Conservation (phyloP, 2,797 vertebrate genomes). For the Acanthurus lineatus region DNA sequence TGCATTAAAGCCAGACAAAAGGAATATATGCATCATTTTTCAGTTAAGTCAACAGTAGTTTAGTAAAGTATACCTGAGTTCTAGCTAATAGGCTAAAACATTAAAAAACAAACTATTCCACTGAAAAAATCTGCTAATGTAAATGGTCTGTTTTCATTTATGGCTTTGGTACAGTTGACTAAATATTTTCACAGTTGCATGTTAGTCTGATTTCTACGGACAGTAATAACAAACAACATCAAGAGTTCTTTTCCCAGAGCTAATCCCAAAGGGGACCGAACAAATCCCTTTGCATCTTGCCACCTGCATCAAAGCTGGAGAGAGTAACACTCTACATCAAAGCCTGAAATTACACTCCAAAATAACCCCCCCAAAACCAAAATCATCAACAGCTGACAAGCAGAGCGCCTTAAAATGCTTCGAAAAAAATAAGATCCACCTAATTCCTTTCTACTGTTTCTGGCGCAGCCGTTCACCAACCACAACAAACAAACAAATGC, state of each 20-base stretch:
- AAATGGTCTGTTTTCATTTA: neutral
- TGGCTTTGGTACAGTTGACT: conserved; percentile 7
- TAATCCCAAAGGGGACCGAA: conserved; percentile 64
- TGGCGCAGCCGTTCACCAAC: conserved; percentile 26
- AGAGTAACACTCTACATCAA: conserved; percentile 57
- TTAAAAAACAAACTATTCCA: too few species aligned
- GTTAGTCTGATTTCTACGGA: conserved; percentile 56
- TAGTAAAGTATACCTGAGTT: neutral
- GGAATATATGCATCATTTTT: neutral
- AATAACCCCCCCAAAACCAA: neutral
- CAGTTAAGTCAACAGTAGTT: neutral
- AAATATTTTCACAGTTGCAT: conserved; percentile 35
- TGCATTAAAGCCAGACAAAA: neutral
- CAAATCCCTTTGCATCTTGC: conserved; percentile 63
- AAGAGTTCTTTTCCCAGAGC: conserved; percentile 58
- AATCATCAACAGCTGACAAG: conserved; percentile 24
- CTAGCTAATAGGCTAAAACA: neutral
- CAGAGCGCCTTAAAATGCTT: conserved; percentile 18
- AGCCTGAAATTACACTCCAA: conserved; percentile 18
- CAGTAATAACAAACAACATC: conserved; percentile 66
- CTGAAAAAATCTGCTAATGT: neutral
- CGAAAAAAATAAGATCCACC: conserved; percentile 22
- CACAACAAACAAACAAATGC: conserved; percentile 41
- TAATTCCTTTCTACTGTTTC: conserved; percentile 24
- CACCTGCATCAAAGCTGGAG: conserved; percentile 61